These are phyloP conservation scores for Hydrochoerus hydrochaeris DNA, from an alignment of 2,113 vertebrate species.

Conservation along the genomic window DNA sequence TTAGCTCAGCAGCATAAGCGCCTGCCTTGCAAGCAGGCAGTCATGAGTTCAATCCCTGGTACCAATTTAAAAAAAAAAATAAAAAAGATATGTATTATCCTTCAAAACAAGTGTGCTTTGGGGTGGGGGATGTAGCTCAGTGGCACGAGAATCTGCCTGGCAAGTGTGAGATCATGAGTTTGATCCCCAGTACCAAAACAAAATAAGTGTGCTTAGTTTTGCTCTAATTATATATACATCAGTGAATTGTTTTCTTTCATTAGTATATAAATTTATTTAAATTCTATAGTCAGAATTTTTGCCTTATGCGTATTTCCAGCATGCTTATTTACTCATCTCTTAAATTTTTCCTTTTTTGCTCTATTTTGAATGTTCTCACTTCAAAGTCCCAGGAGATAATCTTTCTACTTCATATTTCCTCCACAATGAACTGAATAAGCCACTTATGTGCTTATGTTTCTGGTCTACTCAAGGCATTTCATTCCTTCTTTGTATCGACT, in stretches of 20 bases:
- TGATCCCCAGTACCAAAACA: background rate
- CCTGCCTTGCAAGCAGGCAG: too few relatives aligned
- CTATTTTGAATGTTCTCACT: conserved; percentile 44
- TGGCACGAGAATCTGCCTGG: too few relatives aligned
- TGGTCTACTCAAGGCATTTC: conserved; percentile 30
- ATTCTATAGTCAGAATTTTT: conserved; percentile 21
- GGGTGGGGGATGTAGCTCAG: too few relatives aligned
- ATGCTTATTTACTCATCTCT: background rate
- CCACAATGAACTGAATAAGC: conserved; percentile 55
- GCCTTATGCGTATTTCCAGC: conserved; percentile 17
- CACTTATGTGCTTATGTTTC: conserved; percentile 60
- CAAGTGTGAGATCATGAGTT: too few relatives aligned
- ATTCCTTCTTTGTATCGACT: conserved; percentile 64
- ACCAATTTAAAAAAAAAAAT: too few relatives aligned
- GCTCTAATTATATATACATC: background rate
- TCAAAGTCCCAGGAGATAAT: conserved; percentile 12
- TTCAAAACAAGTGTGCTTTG: background rate
- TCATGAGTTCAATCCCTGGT: too few relatives aligned
- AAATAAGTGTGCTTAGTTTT: conserved; percentile 23
- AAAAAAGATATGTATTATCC: too few relatives aligned
- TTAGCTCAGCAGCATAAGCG: too few relatives aligned
- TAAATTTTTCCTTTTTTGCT: background rate
- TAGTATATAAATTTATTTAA: conserved; percentile 49
- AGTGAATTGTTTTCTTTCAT: conserved; percentile 38
- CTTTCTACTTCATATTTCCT: conserved; percentile 69